These are phyloP conservation scores for Argopecten irradians DNA, from an alignment of 1,140 invertebrate genomes.

Conservation along the genomic window DNA sequence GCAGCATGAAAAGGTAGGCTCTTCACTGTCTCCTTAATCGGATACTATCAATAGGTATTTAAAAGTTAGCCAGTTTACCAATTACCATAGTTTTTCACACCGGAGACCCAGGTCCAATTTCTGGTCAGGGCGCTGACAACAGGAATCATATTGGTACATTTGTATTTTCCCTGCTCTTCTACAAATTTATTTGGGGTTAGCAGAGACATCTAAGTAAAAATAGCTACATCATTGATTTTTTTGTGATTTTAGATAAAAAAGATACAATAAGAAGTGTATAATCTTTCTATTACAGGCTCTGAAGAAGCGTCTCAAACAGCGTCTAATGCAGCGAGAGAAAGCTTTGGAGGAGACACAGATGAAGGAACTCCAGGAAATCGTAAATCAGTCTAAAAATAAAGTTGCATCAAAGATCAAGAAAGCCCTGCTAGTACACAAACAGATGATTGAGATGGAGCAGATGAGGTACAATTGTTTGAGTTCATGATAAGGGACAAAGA, in stretches of 20 bases:
- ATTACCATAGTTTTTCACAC: too few species aligned
- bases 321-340: slow-evolving; percentile 65
- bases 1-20: neutral
- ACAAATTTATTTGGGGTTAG: neutral
- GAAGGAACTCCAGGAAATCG: slow-evolving; percentile 59
- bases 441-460: slow-evolving; percentile 72
- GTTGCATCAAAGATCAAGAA: slow-evolving; percentile 66
- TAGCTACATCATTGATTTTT: neutral
- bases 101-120: too few species aligned
- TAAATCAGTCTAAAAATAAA: slow-evolving; percentile 58
- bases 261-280: neutral
- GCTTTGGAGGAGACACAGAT: slow-evolving; percentile 64
- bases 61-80: too few species aligned
- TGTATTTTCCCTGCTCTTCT: neutral
- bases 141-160: neutral
- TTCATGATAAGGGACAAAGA: too few species aligned
- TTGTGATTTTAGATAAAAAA: neutral
- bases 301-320: slow-evolving; percentile 59
- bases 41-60: too few species aligned
- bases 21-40: neutral
- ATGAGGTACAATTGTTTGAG: slow-evolving; percentile 64
- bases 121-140: neutral
- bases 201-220: neutral
- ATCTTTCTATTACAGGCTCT: slow-evolving; percentile 55
- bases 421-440: slow-evolving; percentile 68